Percentiles rank a stretch among this genome's conserved stretches.
Conservation (phyloP, 2,888 invertebrate genomes). For the Arge pagana region DNA sequence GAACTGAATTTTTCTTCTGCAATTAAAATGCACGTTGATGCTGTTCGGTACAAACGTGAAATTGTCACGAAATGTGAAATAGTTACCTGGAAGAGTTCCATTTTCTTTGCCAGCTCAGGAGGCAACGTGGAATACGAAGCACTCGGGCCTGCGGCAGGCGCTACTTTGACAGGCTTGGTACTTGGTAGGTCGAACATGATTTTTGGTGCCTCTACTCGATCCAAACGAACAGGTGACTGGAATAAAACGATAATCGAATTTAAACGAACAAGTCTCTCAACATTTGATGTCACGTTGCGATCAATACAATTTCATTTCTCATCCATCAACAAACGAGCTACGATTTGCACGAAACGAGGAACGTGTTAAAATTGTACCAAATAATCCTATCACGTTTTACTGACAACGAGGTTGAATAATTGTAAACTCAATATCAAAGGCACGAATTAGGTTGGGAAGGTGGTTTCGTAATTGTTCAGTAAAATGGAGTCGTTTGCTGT, state of each 20-base stretch:
- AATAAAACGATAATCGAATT: conserved; percentile 12
- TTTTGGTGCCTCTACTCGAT: conserved; percentile 28
- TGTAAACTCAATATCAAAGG: too few species aligned
- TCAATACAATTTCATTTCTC: too few species aligned
- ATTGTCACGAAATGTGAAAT: background rate
- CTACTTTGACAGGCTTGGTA: conserved; percentile 14
- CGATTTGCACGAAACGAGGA: too few species aligned
- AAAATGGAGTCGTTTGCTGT: conserved; percentile 20
- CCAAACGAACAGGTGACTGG: conserved; percentile 36
- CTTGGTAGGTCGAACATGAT: conserved; percentile 12
- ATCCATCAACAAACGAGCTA: too few species aligned
- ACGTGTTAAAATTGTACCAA: too few species aligned
- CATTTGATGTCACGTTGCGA: too few species aligned
- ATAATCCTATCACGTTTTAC: too few species aligned
- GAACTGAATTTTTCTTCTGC: conserved; percentile 27
- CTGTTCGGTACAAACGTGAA: too few species aligned
- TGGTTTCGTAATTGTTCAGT: conserved; percentile 9
- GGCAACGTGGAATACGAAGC: background rate
- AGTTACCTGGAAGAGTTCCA: conserved; percentile 14
- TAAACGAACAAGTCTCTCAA: too few species aligned
- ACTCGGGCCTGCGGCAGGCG: background rate
- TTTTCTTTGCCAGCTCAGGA: conserved; percentile 4
- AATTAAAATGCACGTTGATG: too few species aligned
- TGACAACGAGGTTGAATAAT: too few species aligned
- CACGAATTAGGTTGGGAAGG: background rate